A percentile compares a stretch with the other conserved stretches of the same genome.
Conservation (phyloP, 92 coral and sea anemone species). For the Plumapathes pennacea region DNA sequence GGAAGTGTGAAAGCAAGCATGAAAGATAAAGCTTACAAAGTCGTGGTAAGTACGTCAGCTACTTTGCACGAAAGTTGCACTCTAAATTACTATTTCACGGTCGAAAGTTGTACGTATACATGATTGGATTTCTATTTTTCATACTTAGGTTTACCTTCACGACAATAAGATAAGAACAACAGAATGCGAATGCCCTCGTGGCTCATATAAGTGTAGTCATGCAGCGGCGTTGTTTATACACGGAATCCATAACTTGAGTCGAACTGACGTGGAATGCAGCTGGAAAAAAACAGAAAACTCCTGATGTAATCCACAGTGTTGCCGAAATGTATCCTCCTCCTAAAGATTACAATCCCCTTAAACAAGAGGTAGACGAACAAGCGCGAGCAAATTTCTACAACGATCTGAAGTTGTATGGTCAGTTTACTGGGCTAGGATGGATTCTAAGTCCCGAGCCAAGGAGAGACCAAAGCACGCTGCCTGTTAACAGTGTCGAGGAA, state of each 20-base stretch:
- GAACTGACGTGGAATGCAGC: conserved; percentile 35
- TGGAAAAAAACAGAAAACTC: conserved; percentile 31
- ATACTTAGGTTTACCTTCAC: conserved; percentile 32
- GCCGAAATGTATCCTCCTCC: conserved; percentile 38
- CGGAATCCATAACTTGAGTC: conserved; percentile 39
- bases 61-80: too few relatives aligned
- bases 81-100: too few relatives aligned
- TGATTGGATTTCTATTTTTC: too few relatives aligned
- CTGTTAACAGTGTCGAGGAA: conserved; percentile 31
- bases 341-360: conserved; percentile 32
- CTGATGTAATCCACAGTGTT: neutral
- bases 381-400: conserved; percentile 35
- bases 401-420: conserved; percentile 40
- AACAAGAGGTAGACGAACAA: conserved; percentile 22
- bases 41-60: too few relatives aligned
- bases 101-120: too few relatives aligned
- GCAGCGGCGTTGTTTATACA: conserved; percentile 40
- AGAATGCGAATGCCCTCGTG: conserved; percentile 43
- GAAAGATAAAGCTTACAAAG: too few relatives aligned
- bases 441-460: conserved; percentile 38
- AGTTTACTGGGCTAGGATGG: conserved; percentile 47
- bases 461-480: conserved; percentile 21
- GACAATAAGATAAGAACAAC: conserved; percentile 21
- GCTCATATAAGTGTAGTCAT: conserved; percentile 39
- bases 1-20: too few relatives aligned